Base-by-base conservation (phyloP, 2,888 invertebrate species). In the Pinctada fucata region DNA sequence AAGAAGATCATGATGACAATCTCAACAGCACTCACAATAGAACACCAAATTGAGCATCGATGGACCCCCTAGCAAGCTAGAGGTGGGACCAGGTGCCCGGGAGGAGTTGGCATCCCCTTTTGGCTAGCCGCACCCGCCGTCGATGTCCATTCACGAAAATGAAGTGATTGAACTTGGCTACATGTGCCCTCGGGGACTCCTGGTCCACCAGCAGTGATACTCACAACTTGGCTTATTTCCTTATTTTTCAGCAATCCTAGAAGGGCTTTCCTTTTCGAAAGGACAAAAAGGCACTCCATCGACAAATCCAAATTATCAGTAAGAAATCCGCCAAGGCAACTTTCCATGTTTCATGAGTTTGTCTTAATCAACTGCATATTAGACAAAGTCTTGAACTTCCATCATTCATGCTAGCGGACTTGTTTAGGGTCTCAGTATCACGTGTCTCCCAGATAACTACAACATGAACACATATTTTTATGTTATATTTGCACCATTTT, bases 371-470 rank as follows among this genome's bases (percentile, higher is more conserved):
- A 31, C 31, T 68, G 58, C 58, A 72, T 3, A 6, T 77, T 47
- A 13, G 71, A 58, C 58, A 73, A 13, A 47, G 77, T 6, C 52
- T 77, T 10, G 77, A 66, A 13, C n/a, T 77, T 51, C 58, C 65
- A 8, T 45, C 63, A n/a, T 72, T 68, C 67, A 52, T 77, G 4
- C 10, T 77, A 13, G 45, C 71, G 16, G 67, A 72, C 51, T 64
- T 71, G 13, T 77, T 77, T 72, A 66, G 66, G 5, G 51, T 77
- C 31, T 77, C 77, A 6, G 47, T 49, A 5, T 52, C 72, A 64
- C 66, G 78, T 47, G 78, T 78, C 48, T 78, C 78, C 47, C 73
- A 72, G 49, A 78, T 78, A 67, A 68, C 68, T 58, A 13, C 63
- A 2, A 78, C 78, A 6, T 78, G 78, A 69, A 73, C 73, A 3